Base-by-base conservation (phyloP, 1,140 invertebrate species). In the Armadillidium nasatum region DNA sequence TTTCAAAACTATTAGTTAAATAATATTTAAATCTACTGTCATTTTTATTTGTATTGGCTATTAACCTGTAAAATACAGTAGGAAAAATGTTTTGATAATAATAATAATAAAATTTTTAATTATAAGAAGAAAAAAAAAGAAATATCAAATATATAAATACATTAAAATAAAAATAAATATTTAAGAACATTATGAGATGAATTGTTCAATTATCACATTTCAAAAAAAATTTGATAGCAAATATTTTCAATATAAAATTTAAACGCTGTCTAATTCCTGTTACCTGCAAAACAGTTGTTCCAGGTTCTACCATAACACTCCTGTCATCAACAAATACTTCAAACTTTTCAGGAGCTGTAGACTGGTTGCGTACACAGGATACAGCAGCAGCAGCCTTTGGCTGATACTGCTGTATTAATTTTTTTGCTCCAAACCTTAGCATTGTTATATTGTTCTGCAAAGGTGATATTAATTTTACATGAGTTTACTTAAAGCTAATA, bases 261-360 rank as follows among this genome's bases (percentile, higher is more conserved):
- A 80, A 71, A 23, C n/a, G 50, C n/a, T n/a, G n/a, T n/a, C n/a
- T n/a, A n/a, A n/a, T n/a, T n/a, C n/a, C 68, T 74, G 76, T 83
- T 86, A 96, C 95, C 89, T 99, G 97, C 70, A 99, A 87, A 54
- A 99, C 94, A 71, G 97, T 99, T 46, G 96, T 98, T 75, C 97
- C 97, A 22, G 97, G 97, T 74, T 93, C 91, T 71, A 99, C 97
- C 82, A 92, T 86, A 6, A 99, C 96, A 81, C 91, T 90, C 84
- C 97, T 94, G 84, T 98, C 97, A 89, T 99, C 95, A 82, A 99
- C 94, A 86, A 98, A 99, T 13, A 99, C 92, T 88, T 99, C 97
- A 73, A 99, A 88, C 83, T 94, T 91, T 79, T 95, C 91, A 15
- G 92, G 90, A 78, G 84, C 84, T 72, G 82, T 80, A 10, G 78